A percentile compares a stretch with the other conserved stretches of the same genome.
Evolutionary conservation across 2,797 vertebrate species (phyloP).

Genomic region (Martes flavigula): DNA sequence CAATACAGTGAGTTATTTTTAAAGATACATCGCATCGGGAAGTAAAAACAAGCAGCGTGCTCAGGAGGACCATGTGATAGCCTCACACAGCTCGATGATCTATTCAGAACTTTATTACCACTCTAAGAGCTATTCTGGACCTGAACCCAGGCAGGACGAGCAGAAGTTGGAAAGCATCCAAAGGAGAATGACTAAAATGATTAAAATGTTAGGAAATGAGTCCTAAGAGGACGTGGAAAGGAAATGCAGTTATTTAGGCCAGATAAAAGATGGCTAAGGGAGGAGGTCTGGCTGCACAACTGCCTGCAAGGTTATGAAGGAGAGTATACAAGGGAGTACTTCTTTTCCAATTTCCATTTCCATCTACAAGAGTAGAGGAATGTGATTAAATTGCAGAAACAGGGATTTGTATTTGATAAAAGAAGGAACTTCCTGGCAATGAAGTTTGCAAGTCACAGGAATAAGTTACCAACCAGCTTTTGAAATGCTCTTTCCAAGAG

Average conservation of each 20-base stretch:
- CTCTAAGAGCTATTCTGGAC: not conserved
- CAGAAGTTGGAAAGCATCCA: not conserved
- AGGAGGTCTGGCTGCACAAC: not conserved
- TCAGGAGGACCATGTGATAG: not conserved
- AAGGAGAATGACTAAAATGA: not conserved
- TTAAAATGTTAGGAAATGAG: not conserved
- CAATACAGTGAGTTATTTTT: not conserved
- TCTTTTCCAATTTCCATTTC: too few species aligned
- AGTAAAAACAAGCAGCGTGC: not conserved
- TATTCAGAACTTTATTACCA: not conserved
- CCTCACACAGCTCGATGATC: not conserved
- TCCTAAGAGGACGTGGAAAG: not conserved
- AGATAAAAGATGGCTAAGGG: not conserved
- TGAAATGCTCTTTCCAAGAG: constrained; percentile 26
- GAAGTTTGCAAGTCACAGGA: not conserved
- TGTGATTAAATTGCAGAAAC: not conserved
- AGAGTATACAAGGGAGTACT: not conserved
- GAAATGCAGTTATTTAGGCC: constrained; percentile 33
- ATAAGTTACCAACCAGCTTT: not conserved
- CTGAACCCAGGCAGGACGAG: not conserved
- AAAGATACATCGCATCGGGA: not conserved
- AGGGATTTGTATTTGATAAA: not conserved
- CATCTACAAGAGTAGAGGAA: not conserved
- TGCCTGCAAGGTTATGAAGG: constrained; percentile 17
- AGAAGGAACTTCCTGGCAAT: constrained; percentile 19